Percentiles rank a stretch among this genome's conserved stretches.
Evolutionary conservation across 1,140 invertebrate genomes (phyloP).

Genomic region (Coenobita brevimanus): DNA sequence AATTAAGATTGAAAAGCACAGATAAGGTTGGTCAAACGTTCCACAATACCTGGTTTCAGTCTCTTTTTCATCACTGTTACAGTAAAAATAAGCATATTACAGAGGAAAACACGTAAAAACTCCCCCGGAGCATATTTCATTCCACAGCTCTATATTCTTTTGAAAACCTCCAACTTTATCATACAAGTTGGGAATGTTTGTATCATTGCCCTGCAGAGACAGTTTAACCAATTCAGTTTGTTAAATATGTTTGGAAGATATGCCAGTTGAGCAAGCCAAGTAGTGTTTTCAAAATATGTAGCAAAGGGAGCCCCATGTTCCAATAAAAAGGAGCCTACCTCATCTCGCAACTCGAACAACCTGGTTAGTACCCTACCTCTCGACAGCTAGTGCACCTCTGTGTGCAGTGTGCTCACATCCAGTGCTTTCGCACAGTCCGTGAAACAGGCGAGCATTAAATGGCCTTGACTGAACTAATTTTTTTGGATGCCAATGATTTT

Average conservation of each 20-base stretch:
- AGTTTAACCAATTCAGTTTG: slow-evolving; percentile 44
- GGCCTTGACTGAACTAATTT: too few species aligned
- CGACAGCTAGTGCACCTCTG: slow-evolving; percentile 31
- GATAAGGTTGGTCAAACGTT: too few species aligned
- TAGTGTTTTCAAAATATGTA: slow-evolving; percentile 41
- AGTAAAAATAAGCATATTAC: slow-evolving; percentile 27
- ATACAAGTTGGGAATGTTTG: slow-evolving; percentile 29
- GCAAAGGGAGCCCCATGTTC: slow-evolving; percentile 39
- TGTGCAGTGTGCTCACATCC: slow-evolving; percentile 3
- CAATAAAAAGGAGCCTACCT: slow-evolving; percentile 37
- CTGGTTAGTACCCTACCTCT: slow-evolving; percentile 17
- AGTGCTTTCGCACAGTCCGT: background rate
- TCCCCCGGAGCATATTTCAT: slow-evolving; percentile 29
- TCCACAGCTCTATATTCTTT: slow-evolving; percentile 20
- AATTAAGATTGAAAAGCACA: too few species aligned
- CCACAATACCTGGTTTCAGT: too few species aligned
- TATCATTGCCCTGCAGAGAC: slow-evolving; percentile 9
- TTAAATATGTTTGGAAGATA: slow-evolving; percentile 37
- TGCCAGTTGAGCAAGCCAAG: slow-evolving; percentile 34
- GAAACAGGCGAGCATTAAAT: too few species aligned
- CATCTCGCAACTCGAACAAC: too few species aligned
- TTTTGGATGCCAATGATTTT: too few species aligned
- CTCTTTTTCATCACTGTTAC: slow-evolving; percentile 25
- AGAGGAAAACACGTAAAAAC: slow-evolving; percentile 32
- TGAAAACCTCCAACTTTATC: slow-evolving; percentile 47